A percentile compares a stretch with the other conserved stretches of the same genome.
Conservation (phyloP, 2,113 vertebrate species). For the Pantherophis guttatus region DNA sequence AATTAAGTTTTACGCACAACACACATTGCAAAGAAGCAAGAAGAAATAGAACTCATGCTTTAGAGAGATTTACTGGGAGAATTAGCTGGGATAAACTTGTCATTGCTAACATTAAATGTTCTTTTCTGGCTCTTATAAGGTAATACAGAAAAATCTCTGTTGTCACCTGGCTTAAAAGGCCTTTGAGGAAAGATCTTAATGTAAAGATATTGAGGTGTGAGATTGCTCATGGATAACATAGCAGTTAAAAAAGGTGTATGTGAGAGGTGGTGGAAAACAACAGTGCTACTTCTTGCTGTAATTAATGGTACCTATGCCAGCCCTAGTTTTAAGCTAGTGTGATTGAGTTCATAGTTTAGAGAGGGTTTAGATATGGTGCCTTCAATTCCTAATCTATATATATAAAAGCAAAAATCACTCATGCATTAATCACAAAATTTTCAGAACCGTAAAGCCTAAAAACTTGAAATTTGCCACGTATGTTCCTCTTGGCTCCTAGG, state of each 20-base stretch:
- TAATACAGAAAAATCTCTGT: background rate
- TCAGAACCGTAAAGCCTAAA: too few relatives aligned
- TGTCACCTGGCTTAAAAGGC: background rate
- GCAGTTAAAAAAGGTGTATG: background rate
- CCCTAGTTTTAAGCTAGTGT: background rate
- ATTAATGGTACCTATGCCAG: background rate
- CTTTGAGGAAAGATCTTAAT: background rate
- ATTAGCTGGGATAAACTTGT: background rate
- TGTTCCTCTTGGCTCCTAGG: too few relatives aligned
- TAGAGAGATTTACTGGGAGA: constrained; percentile 1
- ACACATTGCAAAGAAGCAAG: background rate
- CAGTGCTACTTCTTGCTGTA: background rate
- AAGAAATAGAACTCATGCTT: constrained; percentile 18
- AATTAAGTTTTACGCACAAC: background rate
- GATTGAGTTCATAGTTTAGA: background rate
- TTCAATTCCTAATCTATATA: background rate
- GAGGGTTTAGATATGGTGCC: background rate
- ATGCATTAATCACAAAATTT: too few relatives aligned
- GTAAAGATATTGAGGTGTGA: background rate
- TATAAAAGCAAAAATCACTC: too few relatives aligned
- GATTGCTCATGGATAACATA: background rate
- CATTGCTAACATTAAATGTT: background rate
- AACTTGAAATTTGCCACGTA: too few relatives aligned
- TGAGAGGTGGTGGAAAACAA: background rate
- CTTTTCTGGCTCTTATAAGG: constrained; percentile 14